Percentiles rank a stretch among this genome's conserved stretches.
These are phyloP conservation scores for Hydropsyche betteni DNA, from an alignment of 2,888 invertebrate genomes.

Conservation along the genomic window DNA sequence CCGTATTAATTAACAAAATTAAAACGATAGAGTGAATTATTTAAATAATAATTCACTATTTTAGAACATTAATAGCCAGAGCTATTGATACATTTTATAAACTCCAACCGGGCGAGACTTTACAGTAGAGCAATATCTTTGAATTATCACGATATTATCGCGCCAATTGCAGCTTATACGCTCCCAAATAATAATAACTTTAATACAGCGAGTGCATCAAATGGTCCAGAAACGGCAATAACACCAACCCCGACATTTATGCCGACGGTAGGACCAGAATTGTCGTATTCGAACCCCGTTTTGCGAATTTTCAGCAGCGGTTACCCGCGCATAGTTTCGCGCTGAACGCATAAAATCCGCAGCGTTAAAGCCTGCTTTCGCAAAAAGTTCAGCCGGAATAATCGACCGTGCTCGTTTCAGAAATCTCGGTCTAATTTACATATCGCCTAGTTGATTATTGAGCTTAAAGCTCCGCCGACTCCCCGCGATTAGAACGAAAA, in stretches of 20 bases:
- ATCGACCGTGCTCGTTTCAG: conserved; percentile 1
- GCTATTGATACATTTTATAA: no score
- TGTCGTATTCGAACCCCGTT: conserved; percentile 22
- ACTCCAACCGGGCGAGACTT: no score
- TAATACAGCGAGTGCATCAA: conserved; percentile 7
- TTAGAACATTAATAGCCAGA: no score
- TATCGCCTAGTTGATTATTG: conserved; percentile 17
- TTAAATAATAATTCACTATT: no score
- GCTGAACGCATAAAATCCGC: neutral
- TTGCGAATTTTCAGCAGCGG: conserved; percentile 14
- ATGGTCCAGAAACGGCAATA: conserved; percentile 18
- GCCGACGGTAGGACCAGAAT: neutral
- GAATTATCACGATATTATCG: no score
- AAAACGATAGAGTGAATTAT: no score
- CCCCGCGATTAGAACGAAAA: no score
- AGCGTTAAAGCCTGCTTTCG: conserved; percentile 3
- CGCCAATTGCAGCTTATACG: neutral
- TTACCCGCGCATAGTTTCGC: neutral
- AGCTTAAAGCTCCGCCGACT: neutral
- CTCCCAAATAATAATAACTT: no score
- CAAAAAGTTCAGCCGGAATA: conserved; percentile 19
- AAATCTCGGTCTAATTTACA: conserved; percentile 3
- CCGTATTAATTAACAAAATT: no score
- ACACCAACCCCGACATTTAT: no score
- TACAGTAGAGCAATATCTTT: no score